These are phyloP conservation scores for Parazoanthus darwini DNA, from an alignment of 92 coral and sea anemone genomes.

Conservation along the genomic window DNA sequence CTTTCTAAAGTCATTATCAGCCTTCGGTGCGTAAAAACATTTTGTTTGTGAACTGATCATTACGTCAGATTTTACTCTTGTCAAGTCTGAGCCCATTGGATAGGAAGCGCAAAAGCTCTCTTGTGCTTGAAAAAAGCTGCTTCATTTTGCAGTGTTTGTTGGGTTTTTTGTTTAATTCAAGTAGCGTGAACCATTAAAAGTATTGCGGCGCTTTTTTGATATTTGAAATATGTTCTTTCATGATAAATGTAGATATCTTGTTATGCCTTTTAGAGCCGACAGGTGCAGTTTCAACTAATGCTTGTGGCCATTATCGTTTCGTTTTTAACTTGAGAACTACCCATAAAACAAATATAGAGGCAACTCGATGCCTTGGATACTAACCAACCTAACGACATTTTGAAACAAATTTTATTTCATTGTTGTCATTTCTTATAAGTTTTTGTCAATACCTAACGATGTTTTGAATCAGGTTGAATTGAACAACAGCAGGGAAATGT, in stretches of 20 bases:
- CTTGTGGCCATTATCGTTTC: background rate
- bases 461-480: too few species aligned
- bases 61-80: background rate
- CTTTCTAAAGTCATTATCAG: background rate
- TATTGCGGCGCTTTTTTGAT: too few species aligned
- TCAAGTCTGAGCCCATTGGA: background rate
- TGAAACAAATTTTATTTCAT: too few species aligned
- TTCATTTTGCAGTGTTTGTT: background rate
- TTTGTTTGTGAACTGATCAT: background rate
- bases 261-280: background rate
- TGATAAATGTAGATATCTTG: background rate
- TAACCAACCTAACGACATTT: background rate
- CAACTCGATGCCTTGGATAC: background rate
- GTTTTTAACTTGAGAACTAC: background rate
- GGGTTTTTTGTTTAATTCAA: background rate
- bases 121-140: background rate
- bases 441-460: too few species aligned
- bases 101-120: background rate
- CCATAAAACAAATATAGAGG: background rate
- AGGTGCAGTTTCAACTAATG: background rate
- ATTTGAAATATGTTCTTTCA: background rate
- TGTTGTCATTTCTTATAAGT: too few species aligned
- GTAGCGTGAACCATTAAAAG: background rate
- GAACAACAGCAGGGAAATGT: too few species aligned
- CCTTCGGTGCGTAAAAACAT: background rate